Conservation (phyloP, 2,113 vertebrate genomes). For the Perccottus glenii region DNA sequence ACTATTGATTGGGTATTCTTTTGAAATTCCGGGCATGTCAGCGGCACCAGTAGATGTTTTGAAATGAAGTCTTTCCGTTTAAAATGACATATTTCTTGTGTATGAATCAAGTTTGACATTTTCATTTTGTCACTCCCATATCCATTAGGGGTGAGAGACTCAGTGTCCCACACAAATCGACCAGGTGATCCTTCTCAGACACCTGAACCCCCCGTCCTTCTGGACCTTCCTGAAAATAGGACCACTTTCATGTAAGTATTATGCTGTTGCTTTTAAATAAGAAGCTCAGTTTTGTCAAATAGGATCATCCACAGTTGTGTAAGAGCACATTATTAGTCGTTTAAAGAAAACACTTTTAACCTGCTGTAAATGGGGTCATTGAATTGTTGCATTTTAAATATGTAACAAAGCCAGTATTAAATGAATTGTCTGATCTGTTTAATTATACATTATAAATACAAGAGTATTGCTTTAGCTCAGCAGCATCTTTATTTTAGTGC, state of each 20-base stretch:
- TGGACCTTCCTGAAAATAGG: conserved; percentile 87
- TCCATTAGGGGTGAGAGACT: conserved; percentile 88
- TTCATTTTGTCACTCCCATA: conserved; percentile 25
- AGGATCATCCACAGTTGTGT: not conserved
- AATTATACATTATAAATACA: conserved; percentile 5
- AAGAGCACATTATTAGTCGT: not conserved
- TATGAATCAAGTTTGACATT: not conserved
- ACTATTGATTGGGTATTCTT: not conserved
- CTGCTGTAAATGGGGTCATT: not conserved
- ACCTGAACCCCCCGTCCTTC: conserved; percentile 84
- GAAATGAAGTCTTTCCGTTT: not conserved
- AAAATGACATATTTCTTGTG: not conserved
- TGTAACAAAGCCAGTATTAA: not conserved
- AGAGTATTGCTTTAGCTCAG: not conserved
- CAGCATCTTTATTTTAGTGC: not conserved
- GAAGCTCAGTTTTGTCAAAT: not conserved
- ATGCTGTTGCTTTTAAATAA: not conserved
- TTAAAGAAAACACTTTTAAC: conserved; percentile 3
- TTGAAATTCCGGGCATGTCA: not conserved
- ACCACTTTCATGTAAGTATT: conserved; percentile 86
- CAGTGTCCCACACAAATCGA: conserved; percentile 87
- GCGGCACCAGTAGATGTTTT: not conserved
- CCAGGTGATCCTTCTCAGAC: conserved; percentile 77
- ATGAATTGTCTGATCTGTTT: not conserved
- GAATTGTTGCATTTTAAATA: not conserved